phyloP scores from a whole-genome alignment of 2,888 invertebrate species.

The Dryobota labecula region DNA sequence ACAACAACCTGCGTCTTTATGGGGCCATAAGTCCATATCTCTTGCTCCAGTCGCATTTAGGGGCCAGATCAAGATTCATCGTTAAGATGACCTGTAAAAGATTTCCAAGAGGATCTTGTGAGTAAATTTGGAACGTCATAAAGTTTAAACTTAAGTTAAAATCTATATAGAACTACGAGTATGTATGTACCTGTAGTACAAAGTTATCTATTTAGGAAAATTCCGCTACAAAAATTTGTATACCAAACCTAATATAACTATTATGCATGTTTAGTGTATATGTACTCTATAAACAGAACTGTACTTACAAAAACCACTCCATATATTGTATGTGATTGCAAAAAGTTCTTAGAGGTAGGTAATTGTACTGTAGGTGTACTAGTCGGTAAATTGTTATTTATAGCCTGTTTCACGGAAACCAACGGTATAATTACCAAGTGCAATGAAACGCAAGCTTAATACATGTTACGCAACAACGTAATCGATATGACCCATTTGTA shows the following conservation, averaged over 20 bases:
- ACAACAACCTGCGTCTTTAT: too few relatives aligned
- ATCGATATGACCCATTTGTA: slow-evolving; percentile 65
- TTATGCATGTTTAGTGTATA: slow-evolving; percentile 17
- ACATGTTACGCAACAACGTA: slow-evolving; percentile 64
- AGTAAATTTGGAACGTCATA: too few relatives aligned
- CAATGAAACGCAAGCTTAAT: slow-evolving; percentile 68
- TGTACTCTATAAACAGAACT: slow-evolving; percentile 8
- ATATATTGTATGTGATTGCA: slow-evolving; percentile 36
- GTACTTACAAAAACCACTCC: slow-evolving; percentile 9
- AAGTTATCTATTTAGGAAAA: slow-evolving; percentile 3
- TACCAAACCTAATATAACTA: not conserved
- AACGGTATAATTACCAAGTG: slow-evolving; percentile 71
- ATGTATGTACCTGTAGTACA: not conserved
- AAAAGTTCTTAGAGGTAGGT: slow-evolving; percentile 65
- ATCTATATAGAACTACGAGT: not conserved
- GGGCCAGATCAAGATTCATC: too few relatives aligned
- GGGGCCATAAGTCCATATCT: too few relatives aligned
- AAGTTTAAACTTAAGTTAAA: not conserved
- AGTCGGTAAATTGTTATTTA: slow-evolving; percentile 75
- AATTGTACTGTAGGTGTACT: slow-evolving; percentile 70
- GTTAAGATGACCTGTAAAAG: too few relatives aligned
- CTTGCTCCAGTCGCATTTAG: too few relatives aligned
- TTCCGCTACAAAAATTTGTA: not conserved
- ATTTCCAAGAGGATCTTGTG: too few relatives aligned
- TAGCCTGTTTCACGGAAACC: slow-evolving; percentile 70